Evolutionary conservation across 1,140 invertebrate genomes (phyloP), one percentile per base, ranked within the genome.

Genomic region (silkworm (Bombyx mori)): DNA sequence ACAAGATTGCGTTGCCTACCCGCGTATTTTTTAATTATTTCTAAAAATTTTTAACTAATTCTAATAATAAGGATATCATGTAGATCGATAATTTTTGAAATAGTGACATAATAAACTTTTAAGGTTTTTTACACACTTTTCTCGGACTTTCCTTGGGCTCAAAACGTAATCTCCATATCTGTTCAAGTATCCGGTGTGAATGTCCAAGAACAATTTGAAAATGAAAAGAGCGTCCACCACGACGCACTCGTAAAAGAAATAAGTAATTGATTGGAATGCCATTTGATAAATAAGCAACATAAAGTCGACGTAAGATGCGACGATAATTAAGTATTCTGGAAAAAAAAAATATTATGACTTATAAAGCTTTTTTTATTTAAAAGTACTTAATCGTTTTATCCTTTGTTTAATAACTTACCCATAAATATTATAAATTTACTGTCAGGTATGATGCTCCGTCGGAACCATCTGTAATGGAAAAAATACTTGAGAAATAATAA

Each of bases 101-200:
- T 35, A 5, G 26, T 35, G 0, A 35, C 0, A 35, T 35, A 35
- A 35, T 35, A 35, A 5, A 35, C 0, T 35, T 35, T 35, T 35
- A 35, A 35, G 26, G 26, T 35, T 35, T 7, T 42, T 26, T 54
- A 77, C 83, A 71, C 66, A 83, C 83, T 83, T 81, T 62, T 82
- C 63, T 49, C 79, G 64, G 0, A 86, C 80, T 82, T 79, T 86
- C 46, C 62, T 73, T 44, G 79, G 78, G 54, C 73, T 75, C 22
- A 86, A 66, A 61, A 86, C 66, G 56, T 83, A 84, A 56, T 86
- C 83, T n/a, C 83, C 79, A 52, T 86, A 86, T 71, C 83, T 65
- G 61, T 86, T 86, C 67, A 84, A 79, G 45, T 81, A 84, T 1
- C 83, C 83, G 10, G 63, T 72, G 52, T 86, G 83, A 6, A 82